Evolutionary conservation across 2,888 invertebrate genomes (phyloP).

Genomic region (Apoda limacodes): DNA sequence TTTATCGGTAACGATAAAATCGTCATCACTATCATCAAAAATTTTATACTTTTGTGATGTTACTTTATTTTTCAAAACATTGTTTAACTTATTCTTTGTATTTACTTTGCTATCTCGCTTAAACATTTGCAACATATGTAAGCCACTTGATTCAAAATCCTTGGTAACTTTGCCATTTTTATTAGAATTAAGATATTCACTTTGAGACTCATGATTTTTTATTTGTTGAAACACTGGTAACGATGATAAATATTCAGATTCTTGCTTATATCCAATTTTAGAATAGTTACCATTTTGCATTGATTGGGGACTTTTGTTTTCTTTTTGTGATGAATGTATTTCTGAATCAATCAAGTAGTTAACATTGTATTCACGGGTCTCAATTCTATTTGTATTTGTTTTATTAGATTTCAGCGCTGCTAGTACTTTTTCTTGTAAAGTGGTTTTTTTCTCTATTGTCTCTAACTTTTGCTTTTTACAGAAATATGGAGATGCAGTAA

Average conservation of each 20-base stretch:
- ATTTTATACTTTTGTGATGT: conserved; percentile 28
- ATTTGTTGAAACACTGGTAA: too few relatives aligned
- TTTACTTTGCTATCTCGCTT: conserved; percentile 31
- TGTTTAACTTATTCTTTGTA: conserved; percentile 23
- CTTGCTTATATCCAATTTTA: too few relatives aligned
- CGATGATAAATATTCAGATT: too few relatives aligned
- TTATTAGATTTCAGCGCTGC: conserved; percentile 37
- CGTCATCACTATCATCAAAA: conserved; percentile 53
- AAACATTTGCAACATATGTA: conserved; percentile 40
- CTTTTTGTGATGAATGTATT: conserved; percentile 33
- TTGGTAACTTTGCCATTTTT: too few relatives aligned
- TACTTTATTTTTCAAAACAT: conserved; percentile 21
- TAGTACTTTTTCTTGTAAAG: conserved; percentile 44
- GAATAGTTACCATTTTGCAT: conserved; percentile 10
- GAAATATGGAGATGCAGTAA: conserved; percentile 48
- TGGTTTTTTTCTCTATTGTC: conserved; percentile 24
- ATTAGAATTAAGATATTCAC: too few relatives aligned
- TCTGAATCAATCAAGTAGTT: conserved; percentile 31
- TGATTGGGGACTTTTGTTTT: conserved; percentile 28
- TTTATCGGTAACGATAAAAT: conserved; percentile 38
- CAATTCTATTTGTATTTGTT: conserved; percentile 23
- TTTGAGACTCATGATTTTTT: conserved; percentile 12
- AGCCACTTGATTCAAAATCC: conserved; percentile 21
- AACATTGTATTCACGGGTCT: conserved; percentile 23
- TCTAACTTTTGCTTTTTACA: conserved; percentile 43